A percentile compares a stretch with the other conserved stretches of the same genome.
phyloP scores from a whole-genome alignment of 1,140 invertebrate species.

The Magallana gigas region DNA sequence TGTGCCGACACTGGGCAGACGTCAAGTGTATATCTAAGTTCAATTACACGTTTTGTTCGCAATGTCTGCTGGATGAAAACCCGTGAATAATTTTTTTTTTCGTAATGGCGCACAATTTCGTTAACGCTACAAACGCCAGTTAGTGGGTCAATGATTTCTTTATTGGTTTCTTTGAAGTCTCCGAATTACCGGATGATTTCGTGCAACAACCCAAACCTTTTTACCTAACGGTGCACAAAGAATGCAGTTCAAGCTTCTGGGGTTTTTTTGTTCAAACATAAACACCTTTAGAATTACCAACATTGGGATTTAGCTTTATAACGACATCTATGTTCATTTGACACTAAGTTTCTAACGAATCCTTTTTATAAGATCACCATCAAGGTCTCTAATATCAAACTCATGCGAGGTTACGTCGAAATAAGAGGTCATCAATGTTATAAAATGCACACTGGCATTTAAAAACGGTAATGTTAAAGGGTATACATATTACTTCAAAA shows the following conservation, averaged over 20 bases:
- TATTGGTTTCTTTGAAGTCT: neutral
- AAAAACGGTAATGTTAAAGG: neutral
- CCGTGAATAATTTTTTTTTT: neutral
- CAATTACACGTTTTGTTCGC: constrained; percentile 10
- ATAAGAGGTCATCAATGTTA: neutral
- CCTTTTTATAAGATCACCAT: no score
- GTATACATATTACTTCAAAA: neutral
- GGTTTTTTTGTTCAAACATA: no score
- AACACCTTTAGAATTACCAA: no score
- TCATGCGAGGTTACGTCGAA: neutral
- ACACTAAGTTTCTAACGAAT: no score
- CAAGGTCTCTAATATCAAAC: neutral
- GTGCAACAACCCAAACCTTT: neutral
- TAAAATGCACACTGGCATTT: neutral
- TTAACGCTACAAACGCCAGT: neutral
- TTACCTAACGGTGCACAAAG: neutral
- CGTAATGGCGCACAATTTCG: constrained; percentile 5
- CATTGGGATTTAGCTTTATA: no score
- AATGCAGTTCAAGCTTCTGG: neutral
- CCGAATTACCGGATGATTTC: neutral
- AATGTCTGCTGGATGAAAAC: neutral
- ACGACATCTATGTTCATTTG: no score
- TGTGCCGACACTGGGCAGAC: constrained; percentile 1
- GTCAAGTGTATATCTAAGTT: neutral
- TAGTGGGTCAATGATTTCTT: neutral